phyloP scores from a whole-genome alignment of 2,888 invertebrate species.

The Microctonus brassicae region DNA sequence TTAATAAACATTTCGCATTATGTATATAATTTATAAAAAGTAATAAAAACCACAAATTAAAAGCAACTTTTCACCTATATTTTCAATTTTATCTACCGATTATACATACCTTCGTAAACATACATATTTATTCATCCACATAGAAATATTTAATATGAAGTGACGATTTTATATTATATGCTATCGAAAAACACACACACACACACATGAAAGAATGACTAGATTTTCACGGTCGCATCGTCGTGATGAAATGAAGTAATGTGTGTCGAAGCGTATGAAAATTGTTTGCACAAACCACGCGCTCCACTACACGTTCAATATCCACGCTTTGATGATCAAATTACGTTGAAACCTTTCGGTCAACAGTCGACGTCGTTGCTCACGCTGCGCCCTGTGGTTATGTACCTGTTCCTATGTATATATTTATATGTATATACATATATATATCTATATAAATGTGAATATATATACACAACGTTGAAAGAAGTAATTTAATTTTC shows the following conservation, averaged over 20 bases:
- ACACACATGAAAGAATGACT: slow-evolving; percentile 39
- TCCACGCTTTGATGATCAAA: slow-evolving; percentile 34
- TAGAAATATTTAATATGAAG: too few relatives aligned
- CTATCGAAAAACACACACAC: not conserved
- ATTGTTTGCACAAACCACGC: slow-evolving; percentile 36
- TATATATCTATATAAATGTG: too few relatives aligned
- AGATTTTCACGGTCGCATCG: slow-evolving; percentile 38
- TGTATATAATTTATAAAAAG: too few relatives aligned
- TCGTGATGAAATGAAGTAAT: slow-evolving; percentile 32
- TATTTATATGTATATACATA: not conserved
- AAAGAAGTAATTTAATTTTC: slow-evolving; percentile 23
- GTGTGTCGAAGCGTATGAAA: slow-evolving; percentile 34
- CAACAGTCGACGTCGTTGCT: slow-evolving; percentile 25
- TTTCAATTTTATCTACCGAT: too few relatives aligned
- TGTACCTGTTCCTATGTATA: not conserved
- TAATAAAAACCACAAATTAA: too few relatives aligned
- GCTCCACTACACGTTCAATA: slow-evolving; percentile 34
- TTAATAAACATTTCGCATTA: too few relatives aligned
- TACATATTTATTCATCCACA: too few relatives aligned
- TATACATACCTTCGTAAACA: too few relatives aligned
- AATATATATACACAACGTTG: not conserved
- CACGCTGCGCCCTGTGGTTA: not conserved
- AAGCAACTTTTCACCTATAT: too few relatives aligned
- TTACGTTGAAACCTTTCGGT: slow-evolving; percentile 32
- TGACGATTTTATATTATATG: too few relatives aligned